Evolutionary conservation across 2,797 vertebrate genomes (phyloP).

Genomic region (Esox masquinongy): DNA sequence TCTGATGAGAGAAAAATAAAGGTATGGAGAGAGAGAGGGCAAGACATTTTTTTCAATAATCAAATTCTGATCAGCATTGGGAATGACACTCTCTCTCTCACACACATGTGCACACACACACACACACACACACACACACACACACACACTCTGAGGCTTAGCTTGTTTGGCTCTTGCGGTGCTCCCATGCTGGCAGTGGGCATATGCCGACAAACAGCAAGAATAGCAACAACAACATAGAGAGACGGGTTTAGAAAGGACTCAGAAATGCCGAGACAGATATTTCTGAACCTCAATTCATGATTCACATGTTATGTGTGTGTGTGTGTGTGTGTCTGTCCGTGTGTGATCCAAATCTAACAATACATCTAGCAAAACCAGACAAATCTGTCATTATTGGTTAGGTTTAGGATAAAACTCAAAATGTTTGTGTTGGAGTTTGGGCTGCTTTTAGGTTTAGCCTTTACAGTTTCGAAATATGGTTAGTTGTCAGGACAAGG

Average conservation of each 20-base stretch:
- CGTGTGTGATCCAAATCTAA: neutral
- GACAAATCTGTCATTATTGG: too few relatives aligned
- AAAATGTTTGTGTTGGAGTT: too few relatives aligned
- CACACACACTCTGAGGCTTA: neutral
- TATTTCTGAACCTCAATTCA: neutral
- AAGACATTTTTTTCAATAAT: neutral
- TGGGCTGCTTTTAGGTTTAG: too few relatives aligned
- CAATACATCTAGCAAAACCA: too few relatives aligned
- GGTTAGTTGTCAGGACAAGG: too few relatives aligned
- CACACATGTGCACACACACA: neutral
- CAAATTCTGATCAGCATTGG: too few relatives aligned
- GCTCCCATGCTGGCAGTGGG: conserved; percentile 6
- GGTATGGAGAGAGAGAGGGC: conserved; percentile 7
- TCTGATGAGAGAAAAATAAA: neutral
- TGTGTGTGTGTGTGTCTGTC: conserved; percentile 2
- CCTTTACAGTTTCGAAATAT: too few relatives aligned
- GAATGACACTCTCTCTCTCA: neutral
- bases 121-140: neutral
- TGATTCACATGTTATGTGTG: neutral
- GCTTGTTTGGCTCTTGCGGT: neutral
- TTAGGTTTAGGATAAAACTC: too few relatives aligned
- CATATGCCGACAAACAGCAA: conserved; percentile 2
- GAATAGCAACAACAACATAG: neutral
- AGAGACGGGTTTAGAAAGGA: neutral
- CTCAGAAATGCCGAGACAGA: neutral